These are phyloP conservation scores for Euglossa dilemma DNA, from an alignment of 1,140 invertebrate species.

Conservation along the genomic window DNA sequence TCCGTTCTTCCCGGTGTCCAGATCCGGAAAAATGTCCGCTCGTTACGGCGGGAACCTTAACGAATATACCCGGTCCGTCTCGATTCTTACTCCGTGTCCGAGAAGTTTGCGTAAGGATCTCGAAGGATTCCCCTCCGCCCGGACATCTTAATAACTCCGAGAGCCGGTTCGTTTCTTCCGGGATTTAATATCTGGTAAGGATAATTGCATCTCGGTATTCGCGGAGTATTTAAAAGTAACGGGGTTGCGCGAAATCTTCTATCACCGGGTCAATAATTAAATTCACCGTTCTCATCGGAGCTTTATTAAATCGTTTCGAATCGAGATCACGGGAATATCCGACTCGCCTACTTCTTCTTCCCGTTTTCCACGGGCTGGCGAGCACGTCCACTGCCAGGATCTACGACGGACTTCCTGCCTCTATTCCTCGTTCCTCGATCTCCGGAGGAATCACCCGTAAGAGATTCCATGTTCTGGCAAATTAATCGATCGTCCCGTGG, in stretches of 20 bases:
- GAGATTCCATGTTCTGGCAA: background rate
- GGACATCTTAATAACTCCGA: conserved; percentile 5
- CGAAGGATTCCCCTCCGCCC: background rate
- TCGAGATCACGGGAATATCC: conserved; percentile 9
- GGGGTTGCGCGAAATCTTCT: background rate
- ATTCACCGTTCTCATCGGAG: background rate
- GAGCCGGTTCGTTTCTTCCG: background rate
- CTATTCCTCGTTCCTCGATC: background rate
- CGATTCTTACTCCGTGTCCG: background rate
- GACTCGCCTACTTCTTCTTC: background rate
- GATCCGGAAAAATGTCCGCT: too few species aligned
- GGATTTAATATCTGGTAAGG: conserved; percentile 16
- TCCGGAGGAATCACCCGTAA: background rate
- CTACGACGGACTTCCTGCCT: background rate
- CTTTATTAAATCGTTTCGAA: conserved; percentile 22
- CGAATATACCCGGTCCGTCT: too few species aligned
- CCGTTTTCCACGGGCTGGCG: background rate
- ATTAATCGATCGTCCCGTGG: background rate
- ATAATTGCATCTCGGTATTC: conserved; percentile 9
- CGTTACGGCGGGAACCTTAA: too few species aligned
- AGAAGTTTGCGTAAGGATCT: background rate
- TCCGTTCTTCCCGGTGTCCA: too few species aligned
- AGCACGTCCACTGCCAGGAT: background rate
- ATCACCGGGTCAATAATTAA: conserved; percentile 11
- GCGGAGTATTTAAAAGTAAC: conserved; percentile 2